phyloP scores from a whole-genome alignment of 2,797 vertebrate species.

The Cryptoblepharus egeriae region DNA sequence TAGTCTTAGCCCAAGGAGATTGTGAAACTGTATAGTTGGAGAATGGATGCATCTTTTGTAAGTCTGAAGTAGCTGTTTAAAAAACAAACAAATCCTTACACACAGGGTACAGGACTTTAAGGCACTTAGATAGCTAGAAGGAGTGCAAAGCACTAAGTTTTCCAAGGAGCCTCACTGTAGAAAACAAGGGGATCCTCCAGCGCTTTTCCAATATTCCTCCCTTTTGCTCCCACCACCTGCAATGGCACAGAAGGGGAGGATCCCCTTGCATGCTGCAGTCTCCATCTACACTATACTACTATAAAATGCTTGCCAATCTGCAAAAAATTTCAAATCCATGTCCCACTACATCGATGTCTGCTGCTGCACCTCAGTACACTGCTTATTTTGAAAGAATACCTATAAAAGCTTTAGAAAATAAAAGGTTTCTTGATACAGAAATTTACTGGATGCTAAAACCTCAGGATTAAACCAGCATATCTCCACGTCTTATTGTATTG shows the following conservation, averaged over 20 bases:
- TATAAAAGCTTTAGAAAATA: background rate
- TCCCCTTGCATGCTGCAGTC: too few species aligned
- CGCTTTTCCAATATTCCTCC: too few species aligned
- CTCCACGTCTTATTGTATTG: background rate
- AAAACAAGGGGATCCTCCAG: too few species aligned
- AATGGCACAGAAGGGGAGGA: too few species aligned
- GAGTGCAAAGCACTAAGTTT: too few species aligned
- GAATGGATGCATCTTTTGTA: background rate
- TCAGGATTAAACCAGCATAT: slow-evolving; percentile 18
- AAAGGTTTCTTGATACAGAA: background rate
- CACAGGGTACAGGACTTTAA: background rate
- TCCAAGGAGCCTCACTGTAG: too few species aligned
- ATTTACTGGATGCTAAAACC: background rate
- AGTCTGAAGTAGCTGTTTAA: background rate
- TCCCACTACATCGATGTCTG: background rate
- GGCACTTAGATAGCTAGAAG: background rate
- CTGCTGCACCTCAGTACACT: rapidly evolving
- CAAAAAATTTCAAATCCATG: slow-evolving; percentile 5
- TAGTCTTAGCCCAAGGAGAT: background rate
- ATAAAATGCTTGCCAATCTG: background rate
- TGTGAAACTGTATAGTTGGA: background rate
- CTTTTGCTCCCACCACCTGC: too few species aligned
- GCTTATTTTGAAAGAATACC: slow-evolving; percentile 31
- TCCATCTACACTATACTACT: background rate
- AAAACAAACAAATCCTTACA: too few species aligned